Evolutionary conservation across 2,888 invertebrate species (phyloP).

Genomic region (Cerastoderma edule): DNA sequence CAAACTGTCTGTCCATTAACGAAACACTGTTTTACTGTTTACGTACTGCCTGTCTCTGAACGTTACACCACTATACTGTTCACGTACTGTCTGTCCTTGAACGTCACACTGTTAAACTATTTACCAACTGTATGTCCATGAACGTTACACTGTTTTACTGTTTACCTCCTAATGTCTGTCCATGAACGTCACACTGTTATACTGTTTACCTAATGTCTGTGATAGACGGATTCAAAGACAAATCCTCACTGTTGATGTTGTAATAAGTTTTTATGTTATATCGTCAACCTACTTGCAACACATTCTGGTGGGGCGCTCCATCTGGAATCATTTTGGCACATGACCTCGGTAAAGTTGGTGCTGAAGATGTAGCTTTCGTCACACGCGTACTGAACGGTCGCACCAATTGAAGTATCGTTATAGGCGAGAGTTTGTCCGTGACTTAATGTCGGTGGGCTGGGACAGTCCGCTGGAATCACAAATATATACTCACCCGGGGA

Average conservation of each 20-base stretch:
- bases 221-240: neutral
- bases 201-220: neutral
- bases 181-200: neutral
- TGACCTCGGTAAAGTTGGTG: neutral
- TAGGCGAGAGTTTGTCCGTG: neutral
- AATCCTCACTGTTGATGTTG: too few species aligned
- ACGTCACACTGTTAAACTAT: neutral
- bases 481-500: too few species aligned
- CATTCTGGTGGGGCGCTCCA: slow-evolving; percentile 11
- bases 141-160: neutral
- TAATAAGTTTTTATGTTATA: too few species aligned
- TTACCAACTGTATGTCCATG: neutral
- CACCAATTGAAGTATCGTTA: slow-evolving; percentile 1
- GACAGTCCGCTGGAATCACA: too few species aligned
- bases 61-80: too few species aligned
- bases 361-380: neutral
- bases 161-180: neutral
- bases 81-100: too few species aligned
- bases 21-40: too few species aligned
- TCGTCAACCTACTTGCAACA: slow-evolving; percentile 8
- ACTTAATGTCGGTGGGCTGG: too few species aligned
- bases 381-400: slow-evolving; percentile 5
- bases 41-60: too few species aligned
- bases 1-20: too few species aligned
- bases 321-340: slow-evolving; percentile 9